Base-by-base conservation (phyloP, 2,113 vertebrate genomes). In the Pseudolaguvia tuberculata region DNA sequence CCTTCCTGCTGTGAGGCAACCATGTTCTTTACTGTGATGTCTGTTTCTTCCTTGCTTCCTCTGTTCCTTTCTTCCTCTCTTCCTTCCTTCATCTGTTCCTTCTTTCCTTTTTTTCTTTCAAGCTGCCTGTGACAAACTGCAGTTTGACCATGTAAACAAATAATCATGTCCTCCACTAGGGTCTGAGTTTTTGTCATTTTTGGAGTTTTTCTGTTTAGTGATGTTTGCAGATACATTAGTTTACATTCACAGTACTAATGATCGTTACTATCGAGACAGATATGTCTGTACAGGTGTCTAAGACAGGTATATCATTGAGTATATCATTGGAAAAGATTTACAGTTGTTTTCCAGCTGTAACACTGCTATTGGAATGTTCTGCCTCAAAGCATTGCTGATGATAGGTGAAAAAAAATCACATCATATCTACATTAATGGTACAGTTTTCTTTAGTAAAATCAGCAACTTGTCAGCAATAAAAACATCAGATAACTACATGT, bases 261-360 rank as follows among this genome's bases (percentile, higher is more conserved):
- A 23, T 9, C 39, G 14, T 62, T 62, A 69, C 1, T 25, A 29
- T 39, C 21, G 15, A 13, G 51, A n/a, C n/a, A n/a, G n/a, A 6
- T 20, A 18, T 17, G 31, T 72, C 15, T 65, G 42, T 29, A 17
- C 53, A 61, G 55, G 39, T 72, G 70, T 72, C 35, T 20, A 56
- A 73, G 15, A 18, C 42, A 20, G 50, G 15, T 67, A 6, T 56
- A 56, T 21, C 47, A 73, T 17, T 31, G 10, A 53, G 61, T 51
- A 29, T 6, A 67, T 73, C 2, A 75, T 75, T 51, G 51, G 18
- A 18, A 25, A 10, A 63, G 72, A 73, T 65, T 73, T 39, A 39
- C 35, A 29, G 48, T 71, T 51, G 23, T 15, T 9, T n/a, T 57
- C 13, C 13, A 50, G 25, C 29, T 39, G 12, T 65, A 57, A 65